A percentile compares a stretch with the other conserved stretches of the same genome.
phyloP scores from a whole-genome alignment of 2,888 invertebrate species.

The Lepidochitona cinerea region DNA sequence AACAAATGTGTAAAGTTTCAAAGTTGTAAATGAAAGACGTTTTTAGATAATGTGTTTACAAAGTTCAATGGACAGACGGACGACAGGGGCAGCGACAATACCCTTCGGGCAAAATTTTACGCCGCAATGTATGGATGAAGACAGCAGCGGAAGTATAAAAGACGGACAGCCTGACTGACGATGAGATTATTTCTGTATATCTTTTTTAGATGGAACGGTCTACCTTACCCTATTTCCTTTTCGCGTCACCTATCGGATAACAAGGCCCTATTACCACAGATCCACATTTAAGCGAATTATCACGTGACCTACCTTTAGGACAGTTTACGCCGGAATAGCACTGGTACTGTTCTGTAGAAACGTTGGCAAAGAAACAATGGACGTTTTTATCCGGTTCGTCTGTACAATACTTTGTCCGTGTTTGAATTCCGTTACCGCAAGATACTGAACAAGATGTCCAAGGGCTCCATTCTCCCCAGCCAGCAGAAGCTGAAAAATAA shows the following conservation, averaged over 20 bases:
- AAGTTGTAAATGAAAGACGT: no score
- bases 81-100: no score
- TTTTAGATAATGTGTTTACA: no score
- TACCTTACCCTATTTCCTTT: background rate
- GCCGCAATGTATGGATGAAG: no score
- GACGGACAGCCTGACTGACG: no score
- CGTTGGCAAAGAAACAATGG: background rate
- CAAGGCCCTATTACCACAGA: no score
- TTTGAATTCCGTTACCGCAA: background rate
- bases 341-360: background rate
- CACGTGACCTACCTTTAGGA: background rate
- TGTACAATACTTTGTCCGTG: background rate
- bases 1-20: no score
- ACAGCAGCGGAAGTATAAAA: no score
- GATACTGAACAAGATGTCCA: background rate
- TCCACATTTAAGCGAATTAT: background rate
- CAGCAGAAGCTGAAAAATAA: background rate
- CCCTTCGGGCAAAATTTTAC: no score
- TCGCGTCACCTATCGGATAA: background rate
- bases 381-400: background rate
- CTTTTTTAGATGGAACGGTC: no score
- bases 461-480: background rate
- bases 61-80: no score
- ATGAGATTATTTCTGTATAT: no score
- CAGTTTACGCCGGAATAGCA: background rate